Evolutionary conservation across 2,888 invertebrate species (phyloP).

Genomic region (Mylabris sibirica): DNA sequence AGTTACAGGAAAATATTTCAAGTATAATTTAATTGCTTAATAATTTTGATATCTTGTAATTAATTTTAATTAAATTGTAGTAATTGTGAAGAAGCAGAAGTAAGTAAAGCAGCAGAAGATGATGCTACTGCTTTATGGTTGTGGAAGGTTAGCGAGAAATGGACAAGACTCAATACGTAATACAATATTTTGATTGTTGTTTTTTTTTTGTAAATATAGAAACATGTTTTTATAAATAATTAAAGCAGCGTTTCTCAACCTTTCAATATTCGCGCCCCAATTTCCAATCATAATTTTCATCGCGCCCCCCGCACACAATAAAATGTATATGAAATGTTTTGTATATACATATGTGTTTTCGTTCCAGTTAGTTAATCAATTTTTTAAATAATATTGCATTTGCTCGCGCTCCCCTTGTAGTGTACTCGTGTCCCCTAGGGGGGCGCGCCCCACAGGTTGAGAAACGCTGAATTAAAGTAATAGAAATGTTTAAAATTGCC

Average conservation of each 20-base stretch:
- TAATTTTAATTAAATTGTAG: conserved; percentile 59
- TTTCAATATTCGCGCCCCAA: no score
- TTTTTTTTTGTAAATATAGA: background rate
- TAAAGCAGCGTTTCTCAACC: no score
- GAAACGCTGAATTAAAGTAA: no score
- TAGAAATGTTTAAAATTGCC: background rate
- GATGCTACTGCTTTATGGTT: conserved; percentile 70
- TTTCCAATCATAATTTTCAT: no score
- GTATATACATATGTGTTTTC: no score
- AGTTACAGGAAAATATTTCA: conserved; percentile 75
- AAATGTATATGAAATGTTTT: no score
- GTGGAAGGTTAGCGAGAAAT: conserved; percentile 82
- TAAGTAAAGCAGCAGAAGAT: conserved; percentile 65
- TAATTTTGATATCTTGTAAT: background rate
- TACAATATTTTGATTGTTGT: conserved; percentile 11
- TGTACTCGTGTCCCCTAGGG: no score
- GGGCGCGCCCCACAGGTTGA: no score
- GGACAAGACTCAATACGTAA: conserved; percentile 66
- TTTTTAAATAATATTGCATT: no score
- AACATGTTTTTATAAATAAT: background rate
- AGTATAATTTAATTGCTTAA: conserved; percentile 64
- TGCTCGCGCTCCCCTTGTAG: no score
- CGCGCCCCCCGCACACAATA: no score
- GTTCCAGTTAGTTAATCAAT: no score
- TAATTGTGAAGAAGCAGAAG: conserved; percentile 66